Conservation (phyloP, 2,797 vertebrate species). For the Hypotaenidia philippensis region DNA sequence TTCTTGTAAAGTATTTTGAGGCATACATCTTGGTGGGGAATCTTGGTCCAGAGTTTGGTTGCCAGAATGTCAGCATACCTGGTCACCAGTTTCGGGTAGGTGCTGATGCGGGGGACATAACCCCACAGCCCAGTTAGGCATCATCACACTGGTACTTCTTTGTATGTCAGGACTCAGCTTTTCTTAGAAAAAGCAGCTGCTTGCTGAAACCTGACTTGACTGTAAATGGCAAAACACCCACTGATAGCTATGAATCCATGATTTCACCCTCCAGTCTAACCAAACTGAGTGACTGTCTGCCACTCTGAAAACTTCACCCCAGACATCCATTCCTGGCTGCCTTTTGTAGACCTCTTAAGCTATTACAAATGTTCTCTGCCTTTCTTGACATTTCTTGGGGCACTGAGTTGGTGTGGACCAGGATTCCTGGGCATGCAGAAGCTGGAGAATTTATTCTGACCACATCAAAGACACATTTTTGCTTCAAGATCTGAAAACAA, state of each 20-base stretch:
- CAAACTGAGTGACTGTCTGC: neutral
- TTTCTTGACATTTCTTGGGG: neutral
- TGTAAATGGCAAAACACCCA: neutral
- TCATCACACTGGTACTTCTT: neutral
- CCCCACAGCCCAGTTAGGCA: neutral
- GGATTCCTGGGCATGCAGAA: neutral
- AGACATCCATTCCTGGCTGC: neutral
- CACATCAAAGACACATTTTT: neutral
- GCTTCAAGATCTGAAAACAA: neutral
- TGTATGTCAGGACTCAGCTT: neutral
- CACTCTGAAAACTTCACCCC: neutral
- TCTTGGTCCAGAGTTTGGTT: neutral
- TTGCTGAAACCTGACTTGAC: neutral
- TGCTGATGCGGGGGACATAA: neutral
- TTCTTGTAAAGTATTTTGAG: neutral
- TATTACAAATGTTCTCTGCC: neutral
- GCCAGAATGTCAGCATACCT: neutral
- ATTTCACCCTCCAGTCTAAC: neutral
- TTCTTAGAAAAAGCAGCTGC: neutral
- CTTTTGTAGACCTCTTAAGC: neutral
- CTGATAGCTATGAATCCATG: neutral
- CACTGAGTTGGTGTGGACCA: neutral
- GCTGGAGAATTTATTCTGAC: neutral
- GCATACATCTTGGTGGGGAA: neutral
- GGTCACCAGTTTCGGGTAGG: rapidly evolving